Percentiles rank a stretch among this genome's conserved stretches.
phyloP scores from a whole-genome alignment of 2,888 invertebrate species.

The Eupithecia centaureata region DNA sequence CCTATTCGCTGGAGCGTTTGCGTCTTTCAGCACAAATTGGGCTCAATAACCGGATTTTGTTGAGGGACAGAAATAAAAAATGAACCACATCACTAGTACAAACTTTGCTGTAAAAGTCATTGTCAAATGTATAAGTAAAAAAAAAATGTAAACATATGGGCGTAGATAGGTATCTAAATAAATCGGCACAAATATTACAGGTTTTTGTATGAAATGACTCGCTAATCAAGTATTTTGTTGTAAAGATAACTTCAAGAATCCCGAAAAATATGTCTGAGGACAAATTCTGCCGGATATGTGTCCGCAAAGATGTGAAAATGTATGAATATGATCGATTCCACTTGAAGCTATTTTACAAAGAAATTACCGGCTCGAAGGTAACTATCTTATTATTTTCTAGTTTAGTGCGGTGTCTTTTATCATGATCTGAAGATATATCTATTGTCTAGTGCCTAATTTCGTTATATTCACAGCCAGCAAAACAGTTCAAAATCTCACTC shows the following conservation, averaged over 20 bases:
- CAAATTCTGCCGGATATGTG: conserved; percentile 68
- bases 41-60: neutral
- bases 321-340: conserved; percentile 60
- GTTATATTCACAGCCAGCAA: neutral
- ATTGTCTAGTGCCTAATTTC: neutral
- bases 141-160: conserved; percentile 15
- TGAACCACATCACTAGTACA: no score
- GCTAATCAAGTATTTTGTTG: neutral
- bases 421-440: neutral
- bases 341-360: conserved; percentile 67
- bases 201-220: neutral
- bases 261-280: conserved; percentile 52
- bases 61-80: no score
- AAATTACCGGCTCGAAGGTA: conserved; percentile 63
- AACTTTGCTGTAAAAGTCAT: no score
- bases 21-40: neutral
- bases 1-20: neutral
- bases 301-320: conserved; percentile 61
- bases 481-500: conserved; percentile 3
- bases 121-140: neutral
- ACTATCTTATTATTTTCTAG: conserved; percentile 40
- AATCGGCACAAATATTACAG: neutral
- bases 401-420: neutral
- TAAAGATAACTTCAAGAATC: neutral
- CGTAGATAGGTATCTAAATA: neutral